phyloP scores from a whole-genome alignment of 2,888 invertebrate species.

The Dexiosoma caninum region DNA sequence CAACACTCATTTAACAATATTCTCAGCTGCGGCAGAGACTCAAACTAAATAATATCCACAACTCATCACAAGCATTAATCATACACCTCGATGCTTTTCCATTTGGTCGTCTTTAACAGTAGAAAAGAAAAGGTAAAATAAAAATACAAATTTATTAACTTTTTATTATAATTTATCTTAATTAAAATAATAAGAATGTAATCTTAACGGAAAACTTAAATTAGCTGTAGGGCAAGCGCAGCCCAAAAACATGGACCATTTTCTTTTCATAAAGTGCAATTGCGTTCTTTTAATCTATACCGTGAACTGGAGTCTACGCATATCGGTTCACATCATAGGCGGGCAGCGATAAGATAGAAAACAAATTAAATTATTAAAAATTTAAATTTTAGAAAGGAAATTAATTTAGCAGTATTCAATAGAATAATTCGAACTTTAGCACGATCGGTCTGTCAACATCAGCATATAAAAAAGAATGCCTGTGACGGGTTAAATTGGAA shows the following conservation, averaged over 20 bases:
- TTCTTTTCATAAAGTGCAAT: too few relatives aligned
- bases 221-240: not conserved
- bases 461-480: too few relatives aligned
- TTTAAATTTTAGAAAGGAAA: too few relatives aligned
- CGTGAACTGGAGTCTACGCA: too few relatives aligned
- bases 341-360: too few relatives aligned
- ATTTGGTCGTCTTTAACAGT: constrained; percentile 9
- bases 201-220: not conserved
- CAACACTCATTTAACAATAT: not conserved
- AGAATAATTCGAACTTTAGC: too few relatives aligned
- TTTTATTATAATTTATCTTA: not conserved
- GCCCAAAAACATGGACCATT: not conserved
- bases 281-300: too few relatives aligned
- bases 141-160: not conserved
- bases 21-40: not conserved
- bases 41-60: not conserved
- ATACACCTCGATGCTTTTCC: constrained; percentile 20
- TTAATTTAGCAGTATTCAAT: too few relatives aligned
- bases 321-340: too few relatives aligned
- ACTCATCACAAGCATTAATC: constrained; percentile 22
- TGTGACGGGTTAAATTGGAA: too few relatives aligned
- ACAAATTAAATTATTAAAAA: too few relatives aligned
- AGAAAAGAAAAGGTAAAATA: constrained; percentile 15
- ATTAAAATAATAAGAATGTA: constrained; percentile 20
- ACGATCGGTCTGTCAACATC: too few relatives aligned